Evolutionary conservation across 2,888 invertebrate genomes (phyloP), one percentile per base, ranked within the genome.

Genomic region (Lottia scabra): DNA sequence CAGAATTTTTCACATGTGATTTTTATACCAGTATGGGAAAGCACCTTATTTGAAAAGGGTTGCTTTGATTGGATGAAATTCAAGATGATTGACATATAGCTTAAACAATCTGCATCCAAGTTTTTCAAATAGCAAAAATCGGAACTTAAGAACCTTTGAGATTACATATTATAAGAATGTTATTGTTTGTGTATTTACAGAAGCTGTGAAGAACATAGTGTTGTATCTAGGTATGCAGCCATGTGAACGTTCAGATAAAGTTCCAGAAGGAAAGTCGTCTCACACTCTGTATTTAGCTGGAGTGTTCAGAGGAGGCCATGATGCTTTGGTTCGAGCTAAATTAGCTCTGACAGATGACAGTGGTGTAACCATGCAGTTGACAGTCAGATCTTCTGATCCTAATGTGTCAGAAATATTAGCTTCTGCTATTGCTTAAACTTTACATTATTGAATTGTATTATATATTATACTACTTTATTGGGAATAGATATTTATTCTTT

Each of bases 321-420:
- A 98, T 73, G 94, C 98, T 44, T 91, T 98, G 70, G 95, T 97
- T 0, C 92, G 95, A 75, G 95, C 97, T 2, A 95, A 96, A 88
- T 89, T 96, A 75, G 94, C 94, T 1, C 91, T 96, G n/a, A 92
- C 93, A 0, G 85, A 87, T 27, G 94, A 95, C n/a, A 85, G 85
- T 10, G 89, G 90, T 0, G 95, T 98, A 0, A 97, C 97, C 3
- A 96, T 99, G 95, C 95, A 97, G 88, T 91, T 99, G 70, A 95
- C 96, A 0, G 95, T 98, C 0, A 91, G 97, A 64, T 95, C 96
- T 27, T 94, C 95, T 16, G 93, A 96, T 89, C 93, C 94, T 68
- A 94, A 94, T 79, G 93, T 98, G 0, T 95, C 96, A 0, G 96
- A 97, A 87, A 92, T 98, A 15, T 93, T 98, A n/a, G 89, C 87